Conservation (phyloP, 2,113 vertebrate genomes). For the Datnioides undecimradiatus region DNA sequence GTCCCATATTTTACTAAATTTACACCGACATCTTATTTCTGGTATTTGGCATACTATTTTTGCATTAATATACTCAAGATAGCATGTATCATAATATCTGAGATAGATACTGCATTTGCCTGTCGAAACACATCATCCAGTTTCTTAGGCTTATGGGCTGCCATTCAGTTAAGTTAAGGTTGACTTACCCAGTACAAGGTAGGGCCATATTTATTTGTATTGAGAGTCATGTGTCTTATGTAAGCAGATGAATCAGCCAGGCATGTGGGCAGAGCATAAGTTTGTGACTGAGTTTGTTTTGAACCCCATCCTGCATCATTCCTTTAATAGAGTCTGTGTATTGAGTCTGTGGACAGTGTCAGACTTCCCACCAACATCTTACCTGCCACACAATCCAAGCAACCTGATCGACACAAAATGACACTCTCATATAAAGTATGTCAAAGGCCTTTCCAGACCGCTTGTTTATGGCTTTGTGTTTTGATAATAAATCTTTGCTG, state of each 20-base stretch:
- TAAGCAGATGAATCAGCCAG: slow-evolving; percentile 41
- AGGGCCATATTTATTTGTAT: slow-evolving; percentile 16
- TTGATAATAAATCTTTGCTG: slow-evolving; percentile 3
- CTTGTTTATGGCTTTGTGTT: slow-evolving; percentile 31
- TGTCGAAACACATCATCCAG: neutral
- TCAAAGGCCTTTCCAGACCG: neutral
- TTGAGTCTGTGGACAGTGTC: neutral
- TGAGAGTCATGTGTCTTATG: neutral
- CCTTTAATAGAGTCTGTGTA: slow-evolving; percentile 22
- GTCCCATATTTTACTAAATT: neutral
- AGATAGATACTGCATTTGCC: neutral
- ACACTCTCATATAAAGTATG: neutral
- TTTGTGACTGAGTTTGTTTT: slow-evolving; percentile 26
- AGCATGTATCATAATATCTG: slow-evolving; percentile 5
- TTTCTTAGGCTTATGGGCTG: neutral
- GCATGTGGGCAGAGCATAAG: slow-evolving; percentile 32
- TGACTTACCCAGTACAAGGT: neutral
- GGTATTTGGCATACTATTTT: neutral
- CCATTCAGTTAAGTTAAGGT: slow-evolving; percentile 1
- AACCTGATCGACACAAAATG: neutral
- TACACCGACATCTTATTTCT: neutral
- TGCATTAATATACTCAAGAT: neutral
- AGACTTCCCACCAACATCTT: slow-evolving; percentile 23
- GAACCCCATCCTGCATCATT: neutral
- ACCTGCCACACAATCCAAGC: neutral